These are phyloP conservation scores for Catamblyrhynchus diadema DNA, from an alignment of 2,797 vertebrate genomes.

Conservation along the genomic window DNA sequence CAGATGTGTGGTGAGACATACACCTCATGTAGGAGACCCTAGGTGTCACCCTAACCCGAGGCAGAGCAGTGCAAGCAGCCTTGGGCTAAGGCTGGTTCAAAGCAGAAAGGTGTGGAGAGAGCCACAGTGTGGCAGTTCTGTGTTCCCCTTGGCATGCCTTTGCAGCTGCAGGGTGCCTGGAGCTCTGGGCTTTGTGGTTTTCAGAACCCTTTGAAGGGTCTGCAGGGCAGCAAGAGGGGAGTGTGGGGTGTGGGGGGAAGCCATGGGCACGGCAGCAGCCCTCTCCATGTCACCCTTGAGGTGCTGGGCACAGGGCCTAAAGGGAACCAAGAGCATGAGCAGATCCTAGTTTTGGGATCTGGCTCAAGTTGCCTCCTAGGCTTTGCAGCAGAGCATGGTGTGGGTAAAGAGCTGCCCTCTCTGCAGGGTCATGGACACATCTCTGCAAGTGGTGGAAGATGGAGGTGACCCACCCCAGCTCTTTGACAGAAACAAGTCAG, in stretches of 20 bases:
- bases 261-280: not conserved
- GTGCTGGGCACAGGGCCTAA: not conserved
- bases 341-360: not conserved
- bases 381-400: not conserved
- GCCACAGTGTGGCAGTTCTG: not conserved
- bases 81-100: not conserved
- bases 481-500: not conserved
- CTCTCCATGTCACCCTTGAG: not conserved
- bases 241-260: not conserved
- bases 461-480: not conserved
- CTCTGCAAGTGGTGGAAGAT: not conserved
- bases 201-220: not conserved
- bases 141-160: not conserved
- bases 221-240: not conserved
- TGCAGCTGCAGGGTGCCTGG: not conserved
- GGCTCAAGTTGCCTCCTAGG: fast-evolving
- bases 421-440: not conserved
- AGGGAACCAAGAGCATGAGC: not conserved
- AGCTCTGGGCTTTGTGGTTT: not conserved
- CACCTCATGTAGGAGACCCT: not conserved
- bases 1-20: not conserved
- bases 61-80: not conserved
- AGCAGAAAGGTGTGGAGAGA: not conserved
- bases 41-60: not conserved
- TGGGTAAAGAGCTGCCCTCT: not conserved